Evolutionary conservation across 2,888 invertebrate genomes (phyloP).

Genomic region (Timandra comae): DNA sequence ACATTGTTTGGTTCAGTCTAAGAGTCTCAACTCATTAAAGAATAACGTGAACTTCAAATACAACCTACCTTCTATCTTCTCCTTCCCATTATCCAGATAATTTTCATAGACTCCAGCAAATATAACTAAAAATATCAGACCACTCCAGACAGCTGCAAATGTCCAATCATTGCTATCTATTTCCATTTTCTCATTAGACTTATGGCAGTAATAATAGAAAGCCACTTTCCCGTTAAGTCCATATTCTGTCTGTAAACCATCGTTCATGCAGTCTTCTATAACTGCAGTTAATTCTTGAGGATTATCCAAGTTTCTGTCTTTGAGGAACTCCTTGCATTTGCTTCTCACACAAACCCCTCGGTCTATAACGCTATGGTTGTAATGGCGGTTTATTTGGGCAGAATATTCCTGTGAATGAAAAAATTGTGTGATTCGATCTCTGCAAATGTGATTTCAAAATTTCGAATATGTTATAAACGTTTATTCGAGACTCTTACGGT

Average conservation of each 20-base stretch:
- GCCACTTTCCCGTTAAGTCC: background rate
- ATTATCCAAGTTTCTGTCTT: background rate
- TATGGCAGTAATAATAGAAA: background rate
- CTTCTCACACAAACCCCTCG: background rate
- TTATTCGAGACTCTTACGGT: too few species aligned
- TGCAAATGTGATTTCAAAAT: background rate
- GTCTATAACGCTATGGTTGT: slow-evolving; percentile 1
- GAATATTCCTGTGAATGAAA: slow-evolving; percentile 1
- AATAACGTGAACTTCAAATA: too few species aligned
- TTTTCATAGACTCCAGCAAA: too few species aligned
- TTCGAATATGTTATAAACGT: too few species aligned
- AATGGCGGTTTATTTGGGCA: background rate
- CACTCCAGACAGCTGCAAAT: too few species aligned
- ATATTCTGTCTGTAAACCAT: background rate
- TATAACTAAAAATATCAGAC: too few species aligned
- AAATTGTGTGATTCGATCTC: background rate
- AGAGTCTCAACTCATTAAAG: too few species aligned
- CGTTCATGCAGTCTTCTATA: background rate
- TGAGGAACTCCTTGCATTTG: background rate
- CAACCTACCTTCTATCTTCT: too few species aligned
- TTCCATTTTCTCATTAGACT: too few species aligned
- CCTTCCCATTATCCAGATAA: too few species aligned
- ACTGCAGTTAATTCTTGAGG: background rate
- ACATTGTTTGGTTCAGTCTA: too few species aligned
- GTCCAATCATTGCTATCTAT: too few species aligned